These are phyloP conservation scores for Gadopsis marmoratus DNA, from an alignment of 2,797 vertebrate genomes.

Conservation along the genomic window DNA sequence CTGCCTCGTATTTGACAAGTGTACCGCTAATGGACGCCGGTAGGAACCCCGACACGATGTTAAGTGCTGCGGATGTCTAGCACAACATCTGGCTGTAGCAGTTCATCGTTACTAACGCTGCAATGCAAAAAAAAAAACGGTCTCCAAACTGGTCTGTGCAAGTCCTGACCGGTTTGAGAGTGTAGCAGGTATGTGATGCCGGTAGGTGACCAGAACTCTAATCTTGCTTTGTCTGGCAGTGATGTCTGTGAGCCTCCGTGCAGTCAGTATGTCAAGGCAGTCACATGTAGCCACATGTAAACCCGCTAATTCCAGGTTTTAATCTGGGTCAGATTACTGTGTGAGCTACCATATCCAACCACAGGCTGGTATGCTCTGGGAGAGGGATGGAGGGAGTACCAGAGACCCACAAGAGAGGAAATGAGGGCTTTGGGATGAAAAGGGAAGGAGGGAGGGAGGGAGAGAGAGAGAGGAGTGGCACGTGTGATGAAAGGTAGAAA, in stretches of 20 bases:
- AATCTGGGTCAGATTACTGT: slow-evolving; percentile 75
- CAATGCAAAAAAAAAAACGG: slow-evolving; percentile 17
- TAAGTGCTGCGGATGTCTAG: slow-evolving; percentile 47
- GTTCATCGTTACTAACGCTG: slow-evolving; percentile 36
- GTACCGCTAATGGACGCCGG: slow-evolving; percentile 56
- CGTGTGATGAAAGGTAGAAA: slow-evolving; percentile 13
- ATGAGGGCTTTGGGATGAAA: slow-evolving; percentile 1
- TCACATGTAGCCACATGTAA: slow-evolving; percentile 51
- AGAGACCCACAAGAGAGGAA: slow-evolving; percentile 6
- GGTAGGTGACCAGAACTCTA: slow-evolving; percentile 53
- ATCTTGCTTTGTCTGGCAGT: slow-evolving; percentile 54
- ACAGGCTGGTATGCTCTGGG: slow-evolving; percentile 35
- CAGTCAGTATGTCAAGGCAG: slow-evolving; percentile 48
- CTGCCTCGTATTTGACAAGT: slow-evolving; percentile 39
- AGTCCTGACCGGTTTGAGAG: slow-evolving; percentile 41
- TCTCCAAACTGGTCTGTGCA: slow-evolving; percentile 31
- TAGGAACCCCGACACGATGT: slow-evolving; percentile 30
- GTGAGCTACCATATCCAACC: slow-evolving; percentile 33
- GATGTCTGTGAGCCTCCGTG: slow-evolving; percentile 31
- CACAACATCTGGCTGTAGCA: slow-evolving; percentile 1
- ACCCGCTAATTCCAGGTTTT: slow-evolving; percentile 60
- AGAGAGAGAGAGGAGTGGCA: background rate
- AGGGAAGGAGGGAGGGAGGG: background rate
- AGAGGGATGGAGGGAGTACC: slow-evolving; percentile 23
- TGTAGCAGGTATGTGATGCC: slow-evolving; percentile 29